These are phyloP conservation scores for Halictus ligatus DNA, from an alignment of 2,888 invertebrate genomes.

Conservation along the genomic window DNA sequence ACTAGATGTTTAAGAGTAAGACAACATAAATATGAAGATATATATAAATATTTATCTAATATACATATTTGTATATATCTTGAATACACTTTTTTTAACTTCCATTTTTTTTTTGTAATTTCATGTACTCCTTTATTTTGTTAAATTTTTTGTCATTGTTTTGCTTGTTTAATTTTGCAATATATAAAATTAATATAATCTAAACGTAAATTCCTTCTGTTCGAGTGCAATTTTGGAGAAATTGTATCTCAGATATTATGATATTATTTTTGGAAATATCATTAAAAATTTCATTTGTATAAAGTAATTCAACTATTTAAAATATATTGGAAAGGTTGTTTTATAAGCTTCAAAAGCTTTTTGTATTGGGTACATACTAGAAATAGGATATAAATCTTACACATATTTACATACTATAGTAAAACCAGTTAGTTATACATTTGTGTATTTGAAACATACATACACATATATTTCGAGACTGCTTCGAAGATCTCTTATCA, in stretches of 20 bases:
- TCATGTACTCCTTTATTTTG: constrained; percentile 33
- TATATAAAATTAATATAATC: constrained; percentile 39
- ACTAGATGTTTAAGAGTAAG: constrained; percentile 56
- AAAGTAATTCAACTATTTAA: constrained; percentile 46
- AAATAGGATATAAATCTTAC: constrained; percentile 74
- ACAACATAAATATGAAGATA: constrained; percentile 54
- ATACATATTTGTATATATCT: constrained; percentile 50
- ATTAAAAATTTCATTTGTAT: constrained; percentile 45
- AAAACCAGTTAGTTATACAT: constrained; percentile 74
- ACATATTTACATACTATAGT: constrained; percentile 77
- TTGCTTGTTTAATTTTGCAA: constrained; percentile 38
- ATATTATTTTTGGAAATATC: constrained; percentile 38
- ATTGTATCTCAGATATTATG: constrained; percentile 26
- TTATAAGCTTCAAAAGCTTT: constrained; percentile 57
- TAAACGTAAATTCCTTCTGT: constrained; percentile 17
- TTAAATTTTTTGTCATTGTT: constrained; percentile 25
- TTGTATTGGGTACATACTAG: constrained; percentile 69
- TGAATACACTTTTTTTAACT: constrained; percentile 21
- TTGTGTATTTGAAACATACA: constrained; percentile 73
- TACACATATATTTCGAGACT: constrained; percentile 71
- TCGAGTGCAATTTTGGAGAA: constrained; percentile 27
- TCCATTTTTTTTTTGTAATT: constrained; percentile 23
- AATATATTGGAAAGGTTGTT: constrained; percentile 49
- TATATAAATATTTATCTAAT: constrained; percentile 45
- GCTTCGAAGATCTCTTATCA: constrained; percentile 77